Percentiles rank a stretch among this genome's conserved stretches.
These are phyloP conservation scores for Mythimna pallens DNA, from an alignment of 2,888 invertebrate genomes.

Conservation along the genomic window DNA sequence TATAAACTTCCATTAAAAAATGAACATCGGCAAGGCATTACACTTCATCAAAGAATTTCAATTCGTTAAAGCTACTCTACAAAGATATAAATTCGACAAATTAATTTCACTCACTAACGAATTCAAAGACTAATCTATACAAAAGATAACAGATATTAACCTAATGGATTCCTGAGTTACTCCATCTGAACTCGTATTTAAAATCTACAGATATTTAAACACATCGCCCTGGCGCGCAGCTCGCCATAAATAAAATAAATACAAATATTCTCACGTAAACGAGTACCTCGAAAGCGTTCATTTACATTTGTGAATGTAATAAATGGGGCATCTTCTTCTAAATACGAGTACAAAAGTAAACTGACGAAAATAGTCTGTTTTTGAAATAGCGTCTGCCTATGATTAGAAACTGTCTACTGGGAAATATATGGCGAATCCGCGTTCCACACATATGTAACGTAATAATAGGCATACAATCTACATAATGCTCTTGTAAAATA, in stretches of 20 bases:
- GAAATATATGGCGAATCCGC: slow-evolving; percentile 70
- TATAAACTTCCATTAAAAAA: slow-evolving; percentile 25
- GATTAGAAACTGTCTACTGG: slow-evolving; percentile 72
- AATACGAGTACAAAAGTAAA: slow-evolving; percentile 82
- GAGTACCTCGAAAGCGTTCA: slow-evolving; percentile 88
- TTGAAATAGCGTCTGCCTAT: slow-evolving; percentile 71
- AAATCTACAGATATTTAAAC: slow-evolving; percentile 89
- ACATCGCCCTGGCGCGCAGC: slow-evolving; percentile 87
- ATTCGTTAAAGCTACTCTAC: slow-evolving; percentile 51
- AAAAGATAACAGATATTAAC: slow-evolving; percentile 86
- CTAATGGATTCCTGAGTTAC: slow-evolving; percentile 86
- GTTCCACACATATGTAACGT: slow-evolving; percentile 62
- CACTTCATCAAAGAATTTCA: slow-evolving; percentile 37
- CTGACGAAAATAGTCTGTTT: slow-evolving; percentile 80
- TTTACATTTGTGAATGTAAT: slow-evolving; percentile 90
- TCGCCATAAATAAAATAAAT: slow-evolving; percentile 90
- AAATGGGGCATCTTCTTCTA: slow-evolving; percentile 87
- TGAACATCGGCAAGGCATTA: slow-evolving; percentile 12
- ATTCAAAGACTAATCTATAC: slow-evolving; percentile 72
- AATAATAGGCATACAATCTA: slow-evolving; percentile 44
- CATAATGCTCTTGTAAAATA: slow-evolving; percentile 48
- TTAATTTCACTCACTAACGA: slow-evolving; percentile 66
- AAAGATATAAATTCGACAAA: slow-evolving; percentile 60
- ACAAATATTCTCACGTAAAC: slow-evolving; percentile 91
- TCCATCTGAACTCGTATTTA: slow-evolving; percentile 85